phyloP scores from a whole-genome alignment of 2,113 vertebrate species.

The Pachyramphus minor region DNA sequence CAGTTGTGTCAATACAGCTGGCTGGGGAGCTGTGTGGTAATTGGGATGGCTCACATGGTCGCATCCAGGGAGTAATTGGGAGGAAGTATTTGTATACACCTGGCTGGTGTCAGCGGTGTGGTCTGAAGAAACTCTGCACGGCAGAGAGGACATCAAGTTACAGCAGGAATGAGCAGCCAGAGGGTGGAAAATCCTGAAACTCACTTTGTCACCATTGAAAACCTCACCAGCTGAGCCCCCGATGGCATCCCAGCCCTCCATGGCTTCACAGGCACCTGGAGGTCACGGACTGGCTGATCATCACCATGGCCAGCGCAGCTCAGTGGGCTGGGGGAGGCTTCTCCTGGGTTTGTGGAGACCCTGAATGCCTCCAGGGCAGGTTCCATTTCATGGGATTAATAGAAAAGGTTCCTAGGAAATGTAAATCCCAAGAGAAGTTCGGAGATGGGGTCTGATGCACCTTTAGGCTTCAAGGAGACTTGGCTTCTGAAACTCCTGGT shows the following conservation, averaged over 20 bases:
- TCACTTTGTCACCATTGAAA: neutral
- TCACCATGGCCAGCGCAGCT: neutral
- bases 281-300: neutral
- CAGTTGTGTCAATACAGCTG: slow-evolving; percentile 28
- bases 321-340: neutral
- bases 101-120: neutral
- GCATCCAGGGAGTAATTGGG: neutral
- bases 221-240: neutral
- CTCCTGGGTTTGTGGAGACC: neutral
- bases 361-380: neutral
- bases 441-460: neutral
- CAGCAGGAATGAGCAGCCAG: neutral
- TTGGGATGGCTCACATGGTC: neutral
- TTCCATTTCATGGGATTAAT: neutral
- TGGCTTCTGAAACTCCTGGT: neutral
- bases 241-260: neutral
- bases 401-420: neutral
- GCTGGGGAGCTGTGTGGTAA: neutral
- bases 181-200: neutral
- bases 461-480: neutral
- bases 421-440: neutral
- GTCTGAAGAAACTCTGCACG: neutral
- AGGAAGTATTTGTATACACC: neutral
- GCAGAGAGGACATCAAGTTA: neutral
- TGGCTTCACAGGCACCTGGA: neutral